Base-by-base conservation (phyloP, 2,113 vertebrate species). In the Dermatemys mawii region DNA sequence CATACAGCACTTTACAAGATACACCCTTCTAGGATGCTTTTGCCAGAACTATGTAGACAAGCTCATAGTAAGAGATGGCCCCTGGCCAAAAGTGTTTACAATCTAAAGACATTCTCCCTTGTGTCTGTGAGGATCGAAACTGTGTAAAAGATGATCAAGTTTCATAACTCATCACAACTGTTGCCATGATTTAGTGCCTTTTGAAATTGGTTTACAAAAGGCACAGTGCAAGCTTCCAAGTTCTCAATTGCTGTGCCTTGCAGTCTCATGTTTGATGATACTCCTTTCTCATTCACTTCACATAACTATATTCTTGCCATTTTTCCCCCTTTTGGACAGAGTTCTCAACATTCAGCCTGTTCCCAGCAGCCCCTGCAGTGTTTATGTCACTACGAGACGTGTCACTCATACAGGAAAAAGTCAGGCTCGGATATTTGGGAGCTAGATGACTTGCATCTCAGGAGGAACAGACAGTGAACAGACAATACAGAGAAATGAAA, bases 331-430 rank as follows among this genome's bases (percentile, higher is more conserved):
- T 87, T 95, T 94, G 97, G 93, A 95, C 92, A 93, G 93, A 95
- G 60, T 87, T 95, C 90, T 92, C 96, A 92, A 95, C 94, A 96
- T 91, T 91, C 93, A 94, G 94, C 94, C 96, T 96, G 93, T 96
- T 97, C 94, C 93, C 94, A 49, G 94, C 95, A 90, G 93, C 88
- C 95, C 95, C 95, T 92, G 93, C 93, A 95, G 95, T 95, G 95
- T 94, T 94, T 94, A 94, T 97, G 94, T 93, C 96, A 96, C 95
- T 92, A 54, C 94, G 54, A 94, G 94, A 94, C 83, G 94, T 96
- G 95, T 97, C 96, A 96, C 83, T 96, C 89, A 90, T 80, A 60
- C 83, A 88, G 94, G 92, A 97, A 96, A 90, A 85, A 96, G 96
- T 95, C 95, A 88, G 89, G 81, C 96, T 92, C 94, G 92, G 93